Evolutionary conservation across 2,888 invertebrate species (phyloP), one percentile per base, ranked within the genome.

Genomic region (Pharmacophagus antenor): DNA sequence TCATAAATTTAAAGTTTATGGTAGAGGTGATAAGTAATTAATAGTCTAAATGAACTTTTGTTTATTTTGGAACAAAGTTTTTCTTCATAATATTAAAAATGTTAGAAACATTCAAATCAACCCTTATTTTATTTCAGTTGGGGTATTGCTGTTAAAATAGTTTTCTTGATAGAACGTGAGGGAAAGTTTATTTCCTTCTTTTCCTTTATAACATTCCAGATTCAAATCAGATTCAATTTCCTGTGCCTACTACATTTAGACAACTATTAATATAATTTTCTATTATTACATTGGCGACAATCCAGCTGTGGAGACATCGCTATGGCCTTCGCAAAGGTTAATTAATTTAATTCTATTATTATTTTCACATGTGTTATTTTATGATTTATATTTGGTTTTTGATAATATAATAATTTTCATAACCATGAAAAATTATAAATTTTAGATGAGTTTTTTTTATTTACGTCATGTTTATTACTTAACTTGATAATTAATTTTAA

Each of bases 311-410:
- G 79, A 79, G 87, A 86, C 86, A 85, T 77, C 80, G 76, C 78
- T 79, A 65, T 83, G 88, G 85, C 88, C 88, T 84, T 84, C 74
- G 62, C 65, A 71, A 78, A 84, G 85, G 88, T 81, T 84, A 84
- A 82, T 82, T 80, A 84, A 85, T 82, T 81, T 79, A 79, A 81
- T 84, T 77, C 75, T 73, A 76, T 49, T 73, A 76, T 54, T 72
- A 63, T 66, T 66, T 66, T 65, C 56, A 60, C 49, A 59, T 53
- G 58, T 20, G 47, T 37, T 10, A 52, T n/a, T n/a, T n/a, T 18
- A n/a, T 52, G 58, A 58, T 52, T 58, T 52, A 52, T 51, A 47
- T 58, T 58, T 46, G 46, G 17, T 31, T 6, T 51, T 46, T 15
- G 17, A 15, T n/a, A 4, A 46, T 23, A 50, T 51, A 57, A 18